Conservation (phyloP, 2,113 vertebrate genomes). For the Aleadryas rufinucha region DNA sequence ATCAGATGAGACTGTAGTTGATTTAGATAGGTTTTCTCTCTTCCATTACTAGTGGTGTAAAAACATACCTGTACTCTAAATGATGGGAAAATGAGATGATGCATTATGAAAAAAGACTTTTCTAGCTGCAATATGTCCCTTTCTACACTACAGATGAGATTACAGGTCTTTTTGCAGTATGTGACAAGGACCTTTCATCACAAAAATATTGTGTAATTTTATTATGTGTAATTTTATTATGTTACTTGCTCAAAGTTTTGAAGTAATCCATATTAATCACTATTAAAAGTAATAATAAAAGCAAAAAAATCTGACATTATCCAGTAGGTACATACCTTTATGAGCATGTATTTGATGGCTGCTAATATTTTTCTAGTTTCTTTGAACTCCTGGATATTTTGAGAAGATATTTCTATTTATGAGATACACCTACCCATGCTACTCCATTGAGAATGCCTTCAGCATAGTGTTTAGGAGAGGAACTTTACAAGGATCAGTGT, state of each 20-base stretch:
- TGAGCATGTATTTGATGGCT: not conserved
- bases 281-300: not conserved
- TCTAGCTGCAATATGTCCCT: not conserved
- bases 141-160: not conserved
- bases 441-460: not conserved
- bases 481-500: not conserved
- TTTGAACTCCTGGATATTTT: not conserved
- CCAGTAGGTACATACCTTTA: not conserved
- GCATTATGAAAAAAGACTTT: not conserved
- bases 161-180: not conserved
- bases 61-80: not conserved
- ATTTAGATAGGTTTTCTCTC: not conserved
- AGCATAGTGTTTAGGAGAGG: not conserved
- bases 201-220: not conserved
- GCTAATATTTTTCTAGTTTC: not conserved
- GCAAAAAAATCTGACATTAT: not conserved
- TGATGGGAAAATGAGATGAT: not conserved
- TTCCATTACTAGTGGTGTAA: not conserved
- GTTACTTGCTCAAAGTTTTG: not conserved
- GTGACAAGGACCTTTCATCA: not conserved
- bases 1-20: not conserved
- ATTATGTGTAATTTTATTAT: not conserved
- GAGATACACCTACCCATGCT: not conserved
- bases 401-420: not conserved
- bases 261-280: not conserved